These are phyloP conservation scores for Hypomecis atomaria DNA, from an alignment of 2,888 invertebrate species.

Conservation along the genomic window DNA sequence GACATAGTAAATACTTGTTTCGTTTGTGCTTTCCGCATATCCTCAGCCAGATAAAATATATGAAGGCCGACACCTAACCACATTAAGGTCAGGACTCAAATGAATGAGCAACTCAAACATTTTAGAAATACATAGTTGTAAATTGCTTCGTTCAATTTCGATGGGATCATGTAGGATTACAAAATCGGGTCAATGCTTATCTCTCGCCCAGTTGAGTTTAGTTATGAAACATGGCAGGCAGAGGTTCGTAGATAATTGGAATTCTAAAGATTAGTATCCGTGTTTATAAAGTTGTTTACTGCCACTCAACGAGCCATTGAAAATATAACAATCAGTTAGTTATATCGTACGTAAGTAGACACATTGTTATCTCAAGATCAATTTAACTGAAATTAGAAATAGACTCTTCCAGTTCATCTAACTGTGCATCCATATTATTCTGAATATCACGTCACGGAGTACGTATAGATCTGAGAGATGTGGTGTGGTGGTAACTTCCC, in stretches of 20 bases:
- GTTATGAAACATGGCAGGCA: slow-evolving; percentile 43
- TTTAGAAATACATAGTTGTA: slow-evolving; percentile 20
- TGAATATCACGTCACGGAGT: too few species aligned
- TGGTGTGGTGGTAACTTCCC: too few species aligned
- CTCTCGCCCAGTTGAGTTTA: slow-evolving; percentile 41
- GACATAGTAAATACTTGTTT: slow-evolving; percentile 21
- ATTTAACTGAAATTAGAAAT: neutral
- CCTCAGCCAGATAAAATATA: slow-evolving; percentile 39
- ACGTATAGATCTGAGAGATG: too few species aligned
- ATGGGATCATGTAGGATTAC: slow-evolving; percentile 48
- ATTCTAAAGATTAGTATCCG: slow-evolving; percentile 24
- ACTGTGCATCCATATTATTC: neutral
- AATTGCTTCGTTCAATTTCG: slow-evolving; percentile 29
- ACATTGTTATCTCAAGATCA: neutral
- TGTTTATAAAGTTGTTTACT: slow-evolving; percentile 34
- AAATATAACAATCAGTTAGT: neutral
- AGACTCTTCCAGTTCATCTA: neutral
- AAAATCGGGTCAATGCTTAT: slow-evolving; percentile 55
- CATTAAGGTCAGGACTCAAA: slow-evolving; percentile 46
- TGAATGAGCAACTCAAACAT: slow-evolving; percentile 23
- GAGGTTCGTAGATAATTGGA: slow-evolving; percentile 36
- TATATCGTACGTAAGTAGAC: neutral
- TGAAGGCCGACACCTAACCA: slow-evolving; percentile 48
- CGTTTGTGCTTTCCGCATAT: slow-evolving; percentile 38
- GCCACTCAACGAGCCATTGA: slow-evolving; percentile 1